Base-by-base conservation (phyloP, 2,888 invertebrate genomes). In the Macrosiphum euphorbiae region DNA sequence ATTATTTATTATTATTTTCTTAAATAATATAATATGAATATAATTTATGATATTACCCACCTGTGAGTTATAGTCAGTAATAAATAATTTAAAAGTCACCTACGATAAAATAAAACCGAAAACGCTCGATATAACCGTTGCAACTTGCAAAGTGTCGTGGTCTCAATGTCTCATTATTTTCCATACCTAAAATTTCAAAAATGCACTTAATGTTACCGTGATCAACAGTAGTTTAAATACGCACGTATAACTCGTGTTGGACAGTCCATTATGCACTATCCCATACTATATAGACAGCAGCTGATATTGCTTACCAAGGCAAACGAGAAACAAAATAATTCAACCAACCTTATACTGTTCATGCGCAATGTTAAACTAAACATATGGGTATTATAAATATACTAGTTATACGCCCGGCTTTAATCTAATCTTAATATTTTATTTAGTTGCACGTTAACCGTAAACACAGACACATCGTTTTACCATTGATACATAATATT, bases 321-420 rank as follows among this genome's bases (percentile, higher is more conserved):
- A 92, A 92, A 92, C 92, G 41, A 87, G 92, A 92, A 88, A 92
- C 16, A 5, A 35, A 92, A 61, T 50, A 20, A 92, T 86, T 47
- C 50, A 11, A 86, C 47, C 86, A 28, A 92, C 44, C 28, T 88
- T 92, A 50, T 67, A 47, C 47, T n/a, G 35, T 85, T 85, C 55
- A 44, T 44, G 52, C 52, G 35, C 35, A 90, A 41, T 52, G 41
- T 84, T 55, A 44, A 41, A 41, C 8, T 90, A 44, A 28, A 44
- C 50, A 67, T 78, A 47, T 58, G 55, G 10, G 61, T 89, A 35
- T 78, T 91, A 41, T 28, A 20, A 55, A 44, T 85, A 85, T 58
- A 85, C 35, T 91, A 85, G 52, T 85, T 20, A 58, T 41, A 20
- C 50, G 87, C 50, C 92, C 92, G 87, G 67, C 87, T 88, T 87